These are phyloP conservation scores for Pachliopta kotzebuea DNA, from an alignment of 2,888 invertebrate genomes.

Conservation along the genomic window DNA sequence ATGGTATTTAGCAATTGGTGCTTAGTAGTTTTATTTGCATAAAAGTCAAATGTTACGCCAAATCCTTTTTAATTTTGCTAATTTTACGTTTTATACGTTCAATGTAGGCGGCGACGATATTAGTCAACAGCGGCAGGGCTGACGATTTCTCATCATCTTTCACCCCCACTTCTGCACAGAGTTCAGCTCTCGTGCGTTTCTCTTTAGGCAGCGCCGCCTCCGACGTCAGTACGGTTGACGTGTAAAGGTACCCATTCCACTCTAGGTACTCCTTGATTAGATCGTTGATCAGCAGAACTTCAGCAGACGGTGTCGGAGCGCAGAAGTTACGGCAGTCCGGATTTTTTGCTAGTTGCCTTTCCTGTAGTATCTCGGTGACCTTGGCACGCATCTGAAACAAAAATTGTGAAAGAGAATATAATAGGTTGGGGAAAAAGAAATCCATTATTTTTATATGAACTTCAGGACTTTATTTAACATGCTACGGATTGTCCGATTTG, in stretches of 20 bases:
- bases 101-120: conserved; percentile 77
- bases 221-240: conserved; percentile 77
- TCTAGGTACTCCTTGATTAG: conserved; percentile 84
- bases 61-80: conserved; percentile 50
- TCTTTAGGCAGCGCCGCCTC: conserved; percentile 61
- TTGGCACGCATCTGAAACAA: conserved; percentile 59
- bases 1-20: too few species aligned
- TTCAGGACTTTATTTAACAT: too few species aligned
- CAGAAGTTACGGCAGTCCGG: conserved; percentile 38
- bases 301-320: conserved; percentile 52
- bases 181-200: conserved; percentile 49
- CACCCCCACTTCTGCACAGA: conserved; percentile 72
- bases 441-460: too few species aligned
- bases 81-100: conserved; percentile 70
- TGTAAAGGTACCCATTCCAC: conserved; percentile 86
- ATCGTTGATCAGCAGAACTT: conserved; percentile 81
- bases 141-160: conserved; percentile 75
- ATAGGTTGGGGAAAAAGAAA: too few species aligned
- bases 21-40: too few species aligned
- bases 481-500: too few species aligned
- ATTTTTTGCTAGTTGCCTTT: conserved; percentile 43
- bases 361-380: conserved; percentile 61
- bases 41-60: background rate
- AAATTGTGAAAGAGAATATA: conserved; percentile 4
- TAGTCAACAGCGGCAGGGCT: conserved; percentile 73